Evolutionary conservation across 2,113 vertebrate species (phyloP).

Genomic region (Hydrolagus affinis): DNA sequence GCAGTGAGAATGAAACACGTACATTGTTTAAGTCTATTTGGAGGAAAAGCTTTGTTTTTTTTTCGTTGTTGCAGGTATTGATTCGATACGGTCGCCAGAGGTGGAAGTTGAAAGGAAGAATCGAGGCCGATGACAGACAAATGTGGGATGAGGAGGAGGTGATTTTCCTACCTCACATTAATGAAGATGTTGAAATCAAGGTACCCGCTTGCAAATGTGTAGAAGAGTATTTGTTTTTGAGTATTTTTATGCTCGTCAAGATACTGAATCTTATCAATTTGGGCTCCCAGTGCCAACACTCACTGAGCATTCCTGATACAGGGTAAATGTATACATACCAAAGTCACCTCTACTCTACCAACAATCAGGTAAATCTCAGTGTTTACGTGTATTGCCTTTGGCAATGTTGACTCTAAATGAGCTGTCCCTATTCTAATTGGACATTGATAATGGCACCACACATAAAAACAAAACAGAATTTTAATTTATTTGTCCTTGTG

Average conservation of each 20-base stretch:
- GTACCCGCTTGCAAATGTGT: constrained; percentile 43
- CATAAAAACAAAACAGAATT: too few species aligned
- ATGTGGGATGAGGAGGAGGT: constrained; percentile 86
- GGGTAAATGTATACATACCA: not conserved
- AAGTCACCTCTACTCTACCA: not conserved
- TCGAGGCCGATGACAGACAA: constrained; percentile 80
- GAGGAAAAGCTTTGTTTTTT: not conserved
- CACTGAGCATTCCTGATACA: not conserved
- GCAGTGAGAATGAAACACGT: not conserved
- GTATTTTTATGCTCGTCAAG: not conserved
- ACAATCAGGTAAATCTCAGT: not conserved
- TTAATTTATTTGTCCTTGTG: too few species aligned
- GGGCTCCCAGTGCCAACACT: not conserved
- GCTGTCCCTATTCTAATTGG: too few species aligned
- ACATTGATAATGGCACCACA: too few species aligned
- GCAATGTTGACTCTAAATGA: too few species aligned
- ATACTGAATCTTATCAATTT: too few species aligned
- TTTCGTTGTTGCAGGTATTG: constrained; percentile 59
- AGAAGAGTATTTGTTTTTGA: not conserved
- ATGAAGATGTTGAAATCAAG: constrained; percentile 89
- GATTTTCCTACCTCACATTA: constrained; percentile 76
- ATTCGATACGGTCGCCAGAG: constrained; percentile 78
- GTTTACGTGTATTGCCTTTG: too few species aligned
- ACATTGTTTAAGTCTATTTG: not conserved
- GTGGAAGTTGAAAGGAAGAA: constrained; percentile 81